Percentiles rank a stretch among this genome's conserved stretches.
Evolutionary conservation across 1,140 invertebrate genomes (phyloP).

Genomic region (Meloidogyne hapla): DNA sequence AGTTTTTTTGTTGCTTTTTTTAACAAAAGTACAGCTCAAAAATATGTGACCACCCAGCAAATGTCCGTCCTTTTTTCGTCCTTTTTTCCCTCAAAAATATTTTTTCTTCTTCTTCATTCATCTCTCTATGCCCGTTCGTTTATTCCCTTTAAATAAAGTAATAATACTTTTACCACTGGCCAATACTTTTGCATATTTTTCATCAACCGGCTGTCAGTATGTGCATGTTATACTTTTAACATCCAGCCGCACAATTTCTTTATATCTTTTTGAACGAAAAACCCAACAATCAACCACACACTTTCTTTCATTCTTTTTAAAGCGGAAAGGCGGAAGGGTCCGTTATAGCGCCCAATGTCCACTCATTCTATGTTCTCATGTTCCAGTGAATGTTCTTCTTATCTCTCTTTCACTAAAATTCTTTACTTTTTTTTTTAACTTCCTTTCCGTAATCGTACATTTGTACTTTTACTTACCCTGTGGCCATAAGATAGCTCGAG

Average conservation of each 20-base stretch:
- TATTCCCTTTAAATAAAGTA: background rate
- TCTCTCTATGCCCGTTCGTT: background rate
- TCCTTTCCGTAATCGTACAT: conserved; percentile 1
- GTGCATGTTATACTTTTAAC: background rate
- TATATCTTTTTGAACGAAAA: background rate
- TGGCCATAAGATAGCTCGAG: background rate
- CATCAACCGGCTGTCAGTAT: conserved; percentile 1
- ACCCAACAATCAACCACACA: background rate
- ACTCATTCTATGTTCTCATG: background rate
- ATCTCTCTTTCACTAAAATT: background rate
- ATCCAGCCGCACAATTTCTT: background rate
- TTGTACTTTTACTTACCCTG: conserved; percentile 3
- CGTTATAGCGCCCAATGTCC: background rate
- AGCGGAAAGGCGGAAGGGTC: background rate
- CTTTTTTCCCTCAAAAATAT: background rate
- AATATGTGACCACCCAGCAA: background rate
- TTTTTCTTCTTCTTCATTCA: background rate
- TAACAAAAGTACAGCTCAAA: background rate
- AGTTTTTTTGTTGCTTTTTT: background rate
- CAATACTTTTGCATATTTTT: conserved; percentile 3
- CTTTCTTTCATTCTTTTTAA: background rate
- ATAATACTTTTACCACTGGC: background rate
- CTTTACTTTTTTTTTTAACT: background rate
- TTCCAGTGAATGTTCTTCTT: conserved; percentile 2
- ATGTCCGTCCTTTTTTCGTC: too few relatives aligned